Evolutionary conservation across 2,113 vertebrate species (phyloP).

Genomic region (Amphilophus citrinellus): DNA sequence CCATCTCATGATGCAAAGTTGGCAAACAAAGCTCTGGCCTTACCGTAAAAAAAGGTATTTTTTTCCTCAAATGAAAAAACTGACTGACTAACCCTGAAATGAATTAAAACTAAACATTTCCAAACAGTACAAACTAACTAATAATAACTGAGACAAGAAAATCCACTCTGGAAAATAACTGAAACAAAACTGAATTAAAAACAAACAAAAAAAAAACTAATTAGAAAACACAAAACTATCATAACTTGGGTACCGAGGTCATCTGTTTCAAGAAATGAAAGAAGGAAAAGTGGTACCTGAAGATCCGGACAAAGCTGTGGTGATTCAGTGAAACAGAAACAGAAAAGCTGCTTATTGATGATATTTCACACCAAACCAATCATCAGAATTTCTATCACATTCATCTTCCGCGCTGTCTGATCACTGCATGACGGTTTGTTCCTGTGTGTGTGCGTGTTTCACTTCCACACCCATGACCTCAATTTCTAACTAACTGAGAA

Average conservation of each 20-base stretch:
- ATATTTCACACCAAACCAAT: neutral
- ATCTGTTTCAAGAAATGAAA: neutral
- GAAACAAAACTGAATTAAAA: too few species aligned
- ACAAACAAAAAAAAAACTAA: too few species aligned
- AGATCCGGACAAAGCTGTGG: neutral
- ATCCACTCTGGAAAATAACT: too few species aligned
- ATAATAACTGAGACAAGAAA: too few species aligned
- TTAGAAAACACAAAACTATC: too few species aligned
- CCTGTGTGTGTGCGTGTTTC: neutral
- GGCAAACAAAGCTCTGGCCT: neutral
- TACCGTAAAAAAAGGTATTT: rapidly evolving
- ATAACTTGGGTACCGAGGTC: too few species aligned
- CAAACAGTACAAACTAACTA: too few species aligned
- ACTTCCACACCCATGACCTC: neutral
- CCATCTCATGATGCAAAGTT: too few species aligned
- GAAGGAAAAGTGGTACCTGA: neutral
- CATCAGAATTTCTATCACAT: neutral
- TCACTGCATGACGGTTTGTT: neutral
- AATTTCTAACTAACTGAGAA: neutral
- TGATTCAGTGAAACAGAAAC: too few species aligned
- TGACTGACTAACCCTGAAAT: too few species aligned
- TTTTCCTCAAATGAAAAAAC: neutral
- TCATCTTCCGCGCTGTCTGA: neutral
- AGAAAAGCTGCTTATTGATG: too few species aligned
- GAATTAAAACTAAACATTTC: too few species aligned